Evolutionary conservation across 1,140 invertebrate genomes (phyloP), one percentile per base, ranked within the genome.

Genomic region (Zaprionus vittiger): DNA sequence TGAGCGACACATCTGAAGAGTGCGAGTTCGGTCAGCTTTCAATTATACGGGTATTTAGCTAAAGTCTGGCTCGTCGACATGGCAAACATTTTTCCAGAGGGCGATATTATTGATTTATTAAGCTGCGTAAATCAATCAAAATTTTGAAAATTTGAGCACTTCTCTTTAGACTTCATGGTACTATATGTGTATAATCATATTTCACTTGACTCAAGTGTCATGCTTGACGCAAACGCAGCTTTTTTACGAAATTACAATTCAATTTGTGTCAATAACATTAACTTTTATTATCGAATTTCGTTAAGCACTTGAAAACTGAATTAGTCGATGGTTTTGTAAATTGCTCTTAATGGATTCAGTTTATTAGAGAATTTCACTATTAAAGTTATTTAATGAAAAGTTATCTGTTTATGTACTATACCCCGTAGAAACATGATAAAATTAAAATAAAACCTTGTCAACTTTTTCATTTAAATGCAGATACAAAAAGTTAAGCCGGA

Each of bases 21-120:
- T 79, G 75, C 20, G 47, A 49, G 60, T 15, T 61, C 38, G 44
- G 72, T 79, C 82, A 83, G 59, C 65, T 76, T 69, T 75, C 81
- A 83, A 83, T 83, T 83, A 83, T 68, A 79, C 41, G 80, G 57
- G 76, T 67, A 83, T 83, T 83, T 76, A 76, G 81, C 47, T 55
- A 0, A 55, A 65, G 68, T 54, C 44, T 71, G 37, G 44, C 62
- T 49, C 26, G 56, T 73, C 66, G 62, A 77, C 62, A 72, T 61
- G 61, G 47, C 73, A 65, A 61, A 66, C 69, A 66, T 49, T 34
- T 41, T 28, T 22, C 20, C 15, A 22, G 37, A 4, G n/a, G 22
- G 20, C n/a, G 38, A 41, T 47, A 14, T 67, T 66, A 66, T 73
- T 77, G 74, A 77, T 73, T 77, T 77, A 64, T 59, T 55, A 59